These are phyloP conservation scores for Caenorhabditis sinica DNA, from an alignment of 2,888 invertebrate genomes.

Conservation along the genomic window DNA sequence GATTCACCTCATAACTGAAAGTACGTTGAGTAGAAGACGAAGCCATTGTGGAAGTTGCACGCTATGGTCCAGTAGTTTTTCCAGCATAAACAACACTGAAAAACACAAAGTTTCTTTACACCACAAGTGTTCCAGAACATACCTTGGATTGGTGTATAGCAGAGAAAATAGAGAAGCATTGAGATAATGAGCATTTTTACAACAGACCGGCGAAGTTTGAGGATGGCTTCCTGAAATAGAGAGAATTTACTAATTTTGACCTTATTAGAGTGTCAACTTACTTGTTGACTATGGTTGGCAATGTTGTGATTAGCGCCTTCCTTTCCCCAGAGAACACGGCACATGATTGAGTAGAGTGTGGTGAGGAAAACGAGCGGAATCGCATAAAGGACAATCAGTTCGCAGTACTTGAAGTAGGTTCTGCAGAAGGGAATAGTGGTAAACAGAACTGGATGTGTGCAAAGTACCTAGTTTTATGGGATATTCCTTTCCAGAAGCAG, in stretches of 20 bases:
- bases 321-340: slow-evolving; percentile 74
- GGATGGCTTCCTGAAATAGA: slow-evolving; percentile 68
- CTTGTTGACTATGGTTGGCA: slow-evolving; percentile 75
- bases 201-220: slow-evolving; percentile 84
- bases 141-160: slow-evolving; percentile 85
- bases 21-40: slow-evolving; percentile 71
- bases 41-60: slow-evolving; percentile 72
- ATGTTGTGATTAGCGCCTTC: slow-evolving; percentile 70
- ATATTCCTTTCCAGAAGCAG: slow-evolving; percentile 72
- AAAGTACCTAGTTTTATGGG: slow-evolving; percentile 62
- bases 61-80: slow-evolving; percentile 64
- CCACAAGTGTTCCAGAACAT: neutral
- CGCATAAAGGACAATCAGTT: slow-evolving; percentile 75
- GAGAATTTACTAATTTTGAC: neutral
- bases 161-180: slow-evolving; percentile 84
- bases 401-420: slow-evolving; percentile 75
- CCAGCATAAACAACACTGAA: slow-evolving; percentile 72
- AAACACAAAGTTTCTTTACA: slow-evolving; percentile 12
- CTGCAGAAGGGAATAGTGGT: slow-evolving; percentile 49
- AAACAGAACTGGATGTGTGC: neutral
- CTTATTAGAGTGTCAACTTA: slow-evolving; percentile 3
- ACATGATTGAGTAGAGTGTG: slow-evolving; percentile 76
- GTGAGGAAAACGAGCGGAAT: slow-evolving; percentile 76
- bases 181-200: slow-evolving; percentile 85
- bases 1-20: slow-evolving; percentile 73